A percentile compares a stretch with the other conserved stretches of the same genome.
Conservation (phyloP, 2,113 vertebrate species). For the Dendrocopos noguchii region DNA sequence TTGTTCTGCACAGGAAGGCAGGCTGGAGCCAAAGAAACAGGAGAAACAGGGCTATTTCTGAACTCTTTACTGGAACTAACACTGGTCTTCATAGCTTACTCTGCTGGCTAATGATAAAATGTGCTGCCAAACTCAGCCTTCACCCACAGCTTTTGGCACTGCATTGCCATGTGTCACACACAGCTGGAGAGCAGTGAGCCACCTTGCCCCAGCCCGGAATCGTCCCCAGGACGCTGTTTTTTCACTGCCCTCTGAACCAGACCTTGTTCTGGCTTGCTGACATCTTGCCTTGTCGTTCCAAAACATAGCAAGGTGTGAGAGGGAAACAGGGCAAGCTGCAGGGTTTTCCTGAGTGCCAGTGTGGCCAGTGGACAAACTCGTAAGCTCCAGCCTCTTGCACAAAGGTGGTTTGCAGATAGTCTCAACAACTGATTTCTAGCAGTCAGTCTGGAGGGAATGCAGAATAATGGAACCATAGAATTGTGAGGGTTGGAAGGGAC, state of each 20-base stretch:
- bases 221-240: neutral
- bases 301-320: neutral
- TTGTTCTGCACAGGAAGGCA: neutral
- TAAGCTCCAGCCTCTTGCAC: neutral
- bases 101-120: neutral
- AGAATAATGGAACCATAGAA: neutral
- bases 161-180: neutral
- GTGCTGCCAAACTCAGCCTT: neutral
- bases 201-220: neutral
- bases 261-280: neutral
- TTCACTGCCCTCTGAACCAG: neutral
- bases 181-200: neutral
- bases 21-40: neutral
- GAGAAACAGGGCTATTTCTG: slow-evolving; percentile 25
- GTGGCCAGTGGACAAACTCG: neutral
- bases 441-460: neutral
- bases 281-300: neutral
- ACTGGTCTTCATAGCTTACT: neutral
- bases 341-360: neutral
- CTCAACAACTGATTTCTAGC: neutral
- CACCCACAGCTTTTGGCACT: neutral
- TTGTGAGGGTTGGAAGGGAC: too few relatives aligned
- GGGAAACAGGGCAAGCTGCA: neutral
- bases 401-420: neutral
- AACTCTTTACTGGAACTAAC: slow-evolving; percentile 26